Evolutionary conservation across 1,140 invertebrate genomes (phyloP), one percentile per base, ranked within the genome.

Genomic region (Drosophila santomea): DNA sequence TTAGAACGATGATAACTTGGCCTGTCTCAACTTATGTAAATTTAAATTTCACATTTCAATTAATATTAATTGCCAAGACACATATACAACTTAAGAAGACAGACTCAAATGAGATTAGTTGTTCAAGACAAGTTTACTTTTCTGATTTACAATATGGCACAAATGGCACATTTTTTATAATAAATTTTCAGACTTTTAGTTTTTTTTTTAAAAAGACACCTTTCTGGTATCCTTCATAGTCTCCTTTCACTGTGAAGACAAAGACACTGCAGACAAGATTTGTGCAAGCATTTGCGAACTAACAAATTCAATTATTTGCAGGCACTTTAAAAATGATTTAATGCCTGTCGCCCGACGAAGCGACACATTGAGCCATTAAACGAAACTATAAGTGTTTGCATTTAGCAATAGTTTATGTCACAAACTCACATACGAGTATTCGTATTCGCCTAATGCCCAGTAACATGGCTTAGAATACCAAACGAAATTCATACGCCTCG

Each of bases 301-400:
- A 74, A 64, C 78, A 80, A 89, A 89, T 84, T 80, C 69, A 80
- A 89, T 89, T 71, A 83, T 72, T 80, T 78, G 58, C 59, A 66
- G 74, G 68, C 77, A 89, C 80, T 89, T 83, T 74, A 78, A 89
- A 83, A 78, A 84, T 89, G 77, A 89, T 89, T 89, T 89, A 89
- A 89, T 89, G 74, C 56, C 61, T 52, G 73, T 67, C 67, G 60
- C 14, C 28, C 60, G 60, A 23, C 51, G 45, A 66, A 67, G 56
- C 59, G 60, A 60, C 62, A 67, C 80, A 73, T 75, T 82, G 75
- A 75, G 73, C 77, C 77, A 80, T 86, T 88, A 71, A 86, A 88
- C 78, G 80, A 83, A 88, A 77, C 83, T 79, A 82, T 72, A 82
- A 88, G 66, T 88, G 78, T 74, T 82, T 73, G 63, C 69, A 76